These are phyloP conservation scores for Ametastegia equiseti DNA, from an alignment of 2,888 invertebrate genomes.

Conservation along the genomic window DNA sequence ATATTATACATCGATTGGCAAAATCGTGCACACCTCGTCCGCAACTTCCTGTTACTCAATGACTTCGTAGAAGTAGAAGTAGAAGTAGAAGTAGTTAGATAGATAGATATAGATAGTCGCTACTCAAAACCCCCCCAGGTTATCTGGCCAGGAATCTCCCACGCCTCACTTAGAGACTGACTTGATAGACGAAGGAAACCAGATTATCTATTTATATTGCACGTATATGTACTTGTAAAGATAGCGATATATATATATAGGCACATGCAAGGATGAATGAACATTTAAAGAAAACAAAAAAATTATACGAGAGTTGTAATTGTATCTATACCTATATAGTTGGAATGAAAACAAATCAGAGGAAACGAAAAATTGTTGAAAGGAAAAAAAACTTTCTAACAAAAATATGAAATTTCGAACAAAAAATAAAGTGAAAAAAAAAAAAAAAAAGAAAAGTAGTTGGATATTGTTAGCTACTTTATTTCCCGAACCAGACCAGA, in stretches of 20 bases:
- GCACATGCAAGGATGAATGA: not conserved
- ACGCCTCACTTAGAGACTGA: not conserved
- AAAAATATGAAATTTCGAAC: not conserved
- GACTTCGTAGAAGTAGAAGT: not conserved
- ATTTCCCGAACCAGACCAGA: no score
- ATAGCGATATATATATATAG: not conserved
- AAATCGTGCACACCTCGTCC: not conserved
- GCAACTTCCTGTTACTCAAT: constrained; percentile 19
- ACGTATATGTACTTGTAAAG: no score
- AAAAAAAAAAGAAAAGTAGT: not conserved
- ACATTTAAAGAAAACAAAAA: not conserved
- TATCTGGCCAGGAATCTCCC: constrained; percentile 5
- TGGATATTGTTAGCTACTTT: no score
- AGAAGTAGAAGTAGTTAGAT: not conserved
- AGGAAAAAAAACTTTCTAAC: not conserved
- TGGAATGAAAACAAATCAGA: not conserved
- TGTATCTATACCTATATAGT: not conserved
- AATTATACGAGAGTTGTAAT: not conserved
- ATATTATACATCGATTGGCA: not conserved
- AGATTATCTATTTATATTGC: no score
- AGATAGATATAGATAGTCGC: not conserved
- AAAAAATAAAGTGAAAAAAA: not conserved
- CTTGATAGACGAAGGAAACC: not conserved
- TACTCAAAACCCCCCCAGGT: not conserved
- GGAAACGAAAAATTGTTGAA: not conserved